These are phyloP conservation scores for Syngnathus scovelli DNA, from an alignment of 2,113 vertebrate genomes.

Conservation along the genomic window DNA sequence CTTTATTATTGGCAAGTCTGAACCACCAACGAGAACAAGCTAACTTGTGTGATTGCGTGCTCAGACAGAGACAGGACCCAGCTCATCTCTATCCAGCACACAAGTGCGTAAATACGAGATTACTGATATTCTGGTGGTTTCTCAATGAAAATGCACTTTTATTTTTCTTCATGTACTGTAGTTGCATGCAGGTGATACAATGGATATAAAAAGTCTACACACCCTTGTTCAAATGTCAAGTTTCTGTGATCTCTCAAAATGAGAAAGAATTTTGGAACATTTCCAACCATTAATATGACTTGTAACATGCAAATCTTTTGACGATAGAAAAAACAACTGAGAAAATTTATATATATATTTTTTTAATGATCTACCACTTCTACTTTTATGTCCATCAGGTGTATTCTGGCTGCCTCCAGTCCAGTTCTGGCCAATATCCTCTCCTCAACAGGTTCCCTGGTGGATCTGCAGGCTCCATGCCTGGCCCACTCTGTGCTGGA, in stretches of 20 bases:
- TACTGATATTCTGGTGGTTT: too few species aligned
- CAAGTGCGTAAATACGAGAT: conserved; percentile 35
- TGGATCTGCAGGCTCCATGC: conserved; percentile 59
- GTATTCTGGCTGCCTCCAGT: conserved; percentile 67
- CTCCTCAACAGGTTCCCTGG: conserved; percentile 46
- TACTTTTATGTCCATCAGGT: conserved; percentile 38
- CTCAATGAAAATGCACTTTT: too few species aligned
- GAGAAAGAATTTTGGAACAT: too few species aligned
- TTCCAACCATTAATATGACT: too few species aligned
- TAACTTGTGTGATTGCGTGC: conserved; percentile 66
- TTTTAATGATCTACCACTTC: not conserved
- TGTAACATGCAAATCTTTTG: too few species aligned
- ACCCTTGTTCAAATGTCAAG: too few species aligned
- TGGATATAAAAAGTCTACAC: too few species aligned
- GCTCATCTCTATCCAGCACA: conserved; percentile 61
- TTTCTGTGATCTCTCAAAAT: too few species aligned
- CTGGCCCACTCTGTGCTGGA: conserved; percentile 53
- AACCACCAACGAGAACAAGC: conserved; percentile 57
- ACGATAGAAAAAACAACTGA: too few species aligned
- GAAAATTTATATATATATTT: not conserved
- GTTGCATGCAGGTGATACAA: too few species aligned
- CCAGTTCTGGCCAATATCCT: conserved; percentile 63
- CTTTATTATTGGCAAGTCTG: conserved; percentile 44
- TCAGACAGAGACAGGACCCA: conserved; percentile 43
- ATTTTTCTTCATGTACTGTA: too few species aligned